Percentiles rank a stretch among this genome's conserved stretches.
These are phyloP conservation scores for Leptonema lineaticorne DNA, from an alignment of 1,140 invertebrate genomes.

Conservation along the genomic window DNA sequence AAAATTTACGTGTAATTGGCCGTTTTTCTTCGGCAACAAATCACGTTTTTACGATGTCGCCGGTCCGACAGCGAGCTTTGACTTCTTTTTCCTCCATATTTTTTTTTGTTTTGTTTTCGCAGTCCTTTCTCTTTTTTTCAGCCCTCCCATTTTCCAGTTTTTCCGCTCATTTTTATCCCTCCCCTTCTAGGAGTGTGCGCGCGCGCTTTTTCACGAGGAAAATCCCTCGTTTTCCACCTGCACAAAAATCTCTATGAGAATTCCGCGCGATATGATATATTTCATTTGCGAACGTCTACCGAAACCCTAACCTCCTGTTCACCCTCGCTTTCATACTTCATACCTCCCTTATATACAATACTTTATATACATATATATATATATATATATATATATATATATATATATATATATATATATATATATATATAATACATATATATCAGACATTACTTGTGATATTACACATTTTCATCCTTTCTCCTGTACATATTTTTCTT, in stretches of 20 bases:
- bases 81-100: too few relatives aligned
- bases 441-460: neutral
- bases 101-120: too few relatives aligned
- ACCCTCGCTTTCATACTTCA: neutral
- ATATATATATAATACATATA: too few relatives aligned
- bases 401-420: too few relatives aligned
- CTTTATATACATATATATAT: too few relatives aligned
- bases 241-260: slow-evolving; percentile 18
- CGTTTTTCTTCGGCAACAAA: neutral
- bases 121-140: too few relatives aligned
- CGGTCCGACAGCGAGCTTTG: too few relatives aligned
- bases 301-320: neutral
- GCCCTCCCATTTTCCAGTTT: too few relatives aligned
- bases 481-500: neutral
- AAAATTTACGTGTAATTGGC: neutral
- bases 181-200: too few relatives aligned
- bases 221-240: slow-evolving; percentile 3
- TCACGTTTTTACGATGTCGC: neutral
- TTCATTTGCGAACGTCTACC: slow-evolving; percentile 8
- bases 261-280: slow-evolving; percentile 16
- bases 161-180: too few relatives aligned
- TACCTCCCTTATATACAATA: too few relatives aligned
- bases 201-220: neutral
- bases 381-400: too few relatives aligned
- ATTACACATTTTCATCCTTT: neutral